Evolutionary conservation across 2,113 vertebrate genomes (phyloP).

Genomic region (Camelus dromedarius): DNA sequence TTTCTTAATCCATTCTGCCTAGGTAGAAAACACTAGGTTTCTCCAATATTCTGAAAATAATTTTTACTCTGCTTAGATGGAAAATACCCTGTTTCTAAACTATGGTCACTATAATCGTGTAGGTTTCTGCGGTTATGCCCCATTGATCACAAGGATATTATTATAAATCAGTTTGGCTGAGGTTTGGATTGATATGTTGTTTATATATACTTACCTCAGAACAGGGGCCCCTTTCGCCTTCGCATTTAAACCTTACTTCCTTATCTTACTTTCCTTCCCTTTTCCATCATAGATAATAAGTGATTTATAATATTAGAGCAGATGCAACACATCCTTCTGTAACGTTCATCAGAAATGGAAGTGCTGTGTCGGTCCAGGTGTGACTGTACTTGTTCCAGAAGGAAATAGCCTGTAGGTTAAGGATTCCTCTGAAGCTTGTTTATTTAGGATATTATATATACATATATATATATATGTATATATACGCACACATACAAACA

Average conservation of each 20-base stretch:
- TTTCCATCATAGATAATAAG: conserved; percentile 14
- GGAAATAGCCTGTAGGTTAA: neutral
- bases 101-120: neutral
- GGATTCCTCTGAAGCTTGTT: neutral
- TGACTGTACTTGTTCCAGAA: neutral
- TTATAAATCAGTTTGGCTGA: conserved; percentile 6
- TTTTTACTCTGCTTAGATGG: conserved; percentile 50
- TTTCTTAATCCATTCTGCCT: conserved; percentile 66
- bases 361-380: neutral
- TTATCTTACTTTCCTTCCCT: neutral
- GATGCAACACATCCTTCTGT: neutral
- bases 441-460: neutral
- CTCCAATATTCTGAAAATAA: conserved; percentile 63
- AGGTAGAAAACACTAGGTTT: conserved; percentile 70
- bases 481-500: neutral
- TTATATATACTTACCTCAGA: neutral
- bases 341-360: conserved; percentile 5
- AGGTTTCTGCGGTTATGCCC: neutral
- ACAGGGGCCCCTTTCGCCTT: neutral
- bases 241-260: neutral
- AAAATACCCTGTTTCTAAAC: conserved; percentile 41
- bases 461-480: neutral
- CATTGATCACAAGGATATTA: neutral
- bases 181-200: neutral
- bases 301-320: neutral